Conservation (phyloP, 2,888 invertebrate genomes). For the Eilema sororculum region DNA sequence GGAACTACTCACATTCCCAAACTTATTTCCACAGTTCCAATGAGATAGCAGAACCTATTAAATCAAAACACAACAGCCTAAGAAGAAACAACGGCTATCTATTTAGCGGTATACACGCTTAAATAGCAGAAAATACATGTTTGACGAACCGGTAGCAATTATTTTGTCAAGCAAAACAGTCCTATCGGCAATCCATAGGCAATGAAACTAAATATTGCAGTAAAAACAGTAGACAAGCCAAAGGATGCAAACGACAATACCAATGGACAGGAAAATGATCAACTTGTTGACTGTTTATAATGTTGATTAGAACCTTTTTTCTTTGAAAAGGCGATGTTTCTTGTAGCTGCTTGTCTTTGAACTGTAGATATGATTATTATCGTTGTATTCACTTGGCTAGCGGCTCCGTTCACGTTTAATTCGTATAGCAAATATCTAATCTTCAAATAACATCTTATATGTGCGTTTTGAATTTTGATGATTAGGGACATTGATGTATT, state of each 20-base stretch:
- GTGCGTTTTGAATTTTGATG: not conserved
- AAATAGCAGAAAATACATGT: conserved; percentile 6
- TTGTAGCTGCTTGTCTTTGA: not conserved
- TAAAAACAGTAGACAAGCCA: not conserved
- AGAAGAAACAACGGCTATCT: not conserved
- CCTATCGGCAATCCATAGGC: not conserved
- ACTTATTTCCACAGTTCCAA: not conserved
- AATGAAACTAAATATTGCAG: conserved; percentile 4
- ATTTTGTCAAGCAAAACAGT: conserved; percentile 8
- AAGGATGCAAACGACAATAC: not conserved
- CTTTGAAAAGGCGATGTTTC: not conserved
- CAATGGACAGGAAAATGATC: not conserved
- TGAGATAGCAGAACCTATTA: not conserved
- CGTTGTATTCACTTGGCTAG: not conserved
- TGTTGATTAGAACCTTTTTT: not conserved
- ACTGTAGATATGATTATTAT: not conserved
- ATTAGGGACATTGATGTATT: not conserved
- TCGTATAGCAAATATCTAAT: not conserved
- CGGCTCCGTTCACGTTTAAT: not conserved
- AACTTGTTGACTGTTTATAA: too few relatives aligned
- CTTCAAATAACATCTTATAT: conserved; percentile 1
- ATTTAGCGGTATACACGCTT: not conserved
- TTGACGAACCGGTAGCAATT: conserved; percentile 18
- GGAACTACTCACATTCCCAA: not conserved
- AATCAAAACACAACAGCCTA: not conserved